A percentile compares a stretch with the other conserved stretches of the same genome.
phyloP scores from a whole-genome alignment of 2,797 vertebrate species.

The Pseudomugil gertrudae region DNA sequence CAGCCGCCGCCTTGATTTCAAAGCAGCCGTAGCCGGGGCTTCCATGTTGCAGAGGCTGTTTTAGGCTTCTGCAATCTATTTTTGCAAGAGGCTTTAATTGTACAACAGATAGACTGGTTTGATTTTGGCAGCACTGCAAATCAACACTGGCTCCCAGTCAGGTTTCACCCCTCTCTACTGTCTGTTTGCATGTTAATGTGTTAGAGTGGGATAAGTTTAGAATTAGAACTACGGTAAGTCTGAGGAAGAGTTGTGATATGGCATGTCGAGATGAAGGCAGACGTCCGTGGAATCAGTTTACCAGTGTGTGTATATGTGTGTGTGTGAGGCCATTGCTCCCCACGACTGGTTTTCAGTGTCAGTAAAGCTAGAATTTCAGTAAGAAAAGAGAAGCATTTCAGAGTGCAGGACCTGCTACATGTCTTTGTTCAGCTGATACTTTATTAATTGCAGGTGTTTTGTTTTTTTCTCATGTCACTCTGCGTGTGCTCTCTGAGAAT shows the following conservation, averaged over 20 bases:
- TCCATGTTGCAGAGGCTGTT: constrained; percentile 42
- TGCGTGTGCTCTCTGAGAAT: constrained; percentile 55
- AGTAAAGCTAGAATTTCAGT: constrained; percentile 16
- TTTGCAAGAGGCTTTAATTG: constrained; percentile 49
- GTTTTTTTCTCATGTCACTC: constrained; percentile 32
- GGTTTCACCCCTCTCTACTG: constrained; percentile 47
- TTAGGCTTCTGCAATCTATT: constrained; percentile 49
- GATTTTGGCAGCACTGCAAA: constrained; percentile 55
- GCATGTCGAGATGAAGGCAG: constrained; percentile 32
- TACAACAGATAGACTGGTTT: constrained; percentile 25
- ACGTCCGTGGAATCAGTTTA: constrained; percentile 5
- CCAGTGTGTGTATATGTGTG: constrained; percentile 16
- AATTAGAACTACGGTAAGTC: constrained; percentile 31
- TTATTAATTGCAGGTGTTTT: neutral
- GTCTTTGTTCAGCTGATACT: constrained; percentile 22
- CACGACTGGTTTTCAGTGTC: constrained; percentile 38
- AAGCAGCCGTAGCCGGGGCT: constrained; percentile 22
- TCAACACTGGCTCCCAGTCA: constrained; percentile 57
- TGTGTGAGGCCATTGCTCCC: constrained; percentile 22
- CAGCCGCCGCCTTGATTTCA: constrained; percentile 8
- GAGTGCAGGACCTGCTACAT: neutral
- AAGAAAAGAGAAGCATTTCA: constrained; percentile 20
- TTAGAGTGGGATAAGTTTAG: constrained; percentile 39
- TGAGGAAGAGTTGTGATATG: constrained; percentile 15
- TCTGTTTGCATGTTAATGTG: constrained; percentile 59